Base-by-base conservation (phyloP, 1,140 invertebrate genomes). In the Zaprionus inermis region DNA sequence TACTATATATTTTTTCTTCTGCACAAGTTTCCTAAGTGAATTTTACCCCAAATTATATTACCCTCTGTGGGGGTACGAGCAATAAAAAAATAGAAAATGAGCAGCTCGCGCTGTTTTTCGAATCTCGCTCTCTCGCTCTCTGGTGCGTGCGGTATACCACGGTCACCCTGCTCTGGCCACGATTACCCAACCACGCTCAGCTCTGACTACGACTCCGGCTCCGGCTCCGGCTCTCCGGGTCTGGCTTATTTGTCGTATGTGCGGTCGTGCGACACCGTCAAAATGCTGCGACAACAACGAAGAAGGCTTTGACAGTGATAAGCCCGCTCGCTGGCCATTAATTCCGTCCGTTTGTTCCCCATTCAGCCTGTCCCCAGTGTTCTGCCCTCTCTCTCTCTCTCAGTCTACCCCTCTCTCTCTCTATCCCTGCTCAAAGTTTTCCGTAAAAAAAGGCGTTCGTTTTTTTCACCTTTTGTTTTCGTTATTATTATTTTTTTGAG, bases 221-320 rank as follows among this genome's bases (percentile, higher is more conserved):
- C 3, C 24, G 5, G 24, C 24, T 28, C 24, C 3, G 11, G 12
- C 20, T 56, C 30, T 51, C 51, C 32, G 24, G 22, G 16, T 58
- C 36, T 36, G 44, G 69, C 46, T 72, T 72, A 65, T 59, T 70
- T 70, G 67, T 36, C 55, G 46, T 44, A 30, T 59, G 55, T 41
- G 44, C 61, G 55, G 69, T 56, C 32, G 49, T 41, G 64, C 64
- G 28, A 57, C 41, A 24, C 24, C 30, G 38, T 55, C 63, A 41
- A 66, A 58, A 67, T 30, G 30, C 12, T 34, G 44, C 22, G 34
- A 30, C 51, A 63, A 34, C 68, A 32, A 54, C 46, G 38, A 46
- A 41, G 41, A 44, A 38, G 44, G 58, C 61, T 72, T 72, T 72
- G 64, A 56, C 69, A 77, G 77, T 76, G 82, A 78, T 86, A 86